These are phyloP conservation scores for Cylas formicarius DNA, from an alignment of 1,140 invertebrate genomes.

Conservation along the genomic window DNA sequence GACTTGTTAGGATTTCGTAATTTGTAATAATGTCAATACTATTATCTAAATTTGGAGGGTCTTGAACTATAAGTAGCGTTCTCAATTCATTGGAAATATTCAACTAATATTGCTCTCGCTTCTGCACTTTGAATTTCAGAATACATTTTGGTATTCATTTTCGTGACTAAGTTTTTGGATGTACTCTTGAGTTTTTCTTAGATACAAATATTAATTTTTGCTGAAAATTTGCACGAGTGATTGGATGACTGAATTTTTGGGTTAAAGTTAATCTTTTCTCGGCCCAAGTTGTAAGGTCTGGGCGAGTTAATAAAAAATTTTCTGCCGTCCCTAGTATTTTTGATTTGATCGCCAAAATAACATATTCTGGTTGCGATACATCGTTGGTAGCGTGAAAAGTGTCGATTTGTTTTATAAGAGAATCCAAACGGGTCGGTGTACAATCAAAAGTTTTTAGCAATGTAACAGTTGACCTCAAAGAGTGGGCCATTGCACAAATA, in stretches of 20 bases:
- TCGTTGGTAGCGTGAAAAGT: conserved; percentile 11
- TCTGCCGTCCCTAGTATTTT: conserved; percentile 8
- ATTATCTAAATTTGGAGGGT: too few relatives aligned
- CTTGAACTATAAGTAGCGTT: too few relatives aligned
- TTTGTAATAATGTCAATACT: too few relatives aligned
- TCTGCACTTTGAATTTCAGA: too few relatives aligned
- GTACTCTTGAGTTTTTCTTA: too few relatives aligned
- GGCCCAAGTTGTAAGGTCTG: conserved; percentile 10
- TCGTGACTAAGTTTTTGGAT: too few relatives aligned
- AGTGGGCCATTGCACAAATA: conserved; percentile 10
- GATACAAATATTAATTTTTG: too few relatives aligned
- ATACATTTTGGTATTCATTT: too few relatives aligned
- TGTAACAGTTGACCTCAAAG: conserved; percentile 10
- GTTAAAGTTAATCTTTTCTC: conserved; percentile 10
- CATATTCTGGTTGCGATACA: conserved; percentile 11
- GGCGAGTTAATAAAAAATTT: conserved; percentile 12
- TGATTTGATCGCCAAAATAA: conserved; percentile 11
- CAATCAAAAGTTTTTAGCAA: conserved; percentile 11
- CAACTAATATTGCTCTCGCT: too few relatives aligned
- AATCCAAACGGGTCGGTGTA: conserved; percentile 4
- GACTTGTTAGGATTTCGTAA: too few relatives aligned
- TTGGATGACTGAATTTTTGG: conserved; percentile 13
- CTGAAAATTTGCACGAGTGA: conserved; percentile 5
- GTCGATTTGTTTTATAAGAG: conserved; percentile 11
- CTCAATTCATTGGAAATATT: too few relatives aligned